Evolutionary conservation across 2,888 invertebrate species (phyloP), one percentile per base, ranked within the genome.

Genomic region (Mesoligia furuncula): DNA sequence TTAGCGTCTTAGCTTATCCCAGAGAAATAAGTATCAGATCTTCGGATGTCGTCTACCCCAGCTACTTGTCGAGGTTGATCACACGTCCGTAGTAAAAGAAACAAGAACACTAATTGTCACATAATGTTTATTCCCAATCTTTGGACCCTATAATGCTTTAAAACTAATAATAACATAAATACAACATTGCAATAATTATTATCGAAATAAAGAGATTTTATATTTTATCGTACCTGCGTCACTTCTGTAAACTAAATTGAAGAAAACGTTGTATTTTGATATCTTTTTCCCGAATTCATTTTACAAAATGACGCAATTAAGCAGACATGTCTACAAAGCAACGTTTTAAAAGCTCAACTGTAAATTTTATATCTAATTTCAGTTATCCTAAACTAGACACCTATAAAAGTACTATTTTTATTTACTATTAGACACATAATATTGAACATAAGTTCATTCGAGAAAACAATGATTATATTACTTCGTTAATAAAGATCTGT

Each of bases 131-230:
- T 97, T 97, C 97, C 97, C 97, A 97, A 97, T 97, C 97, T 97
- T 97, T 97, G 97, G 97, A 97, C 97, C 97, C 97, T 97, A 97
- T 97, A 97, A 95, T 97, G 97, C 97, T 97, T 97, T 97, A 97
- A 97, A 97, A 97, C 97, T 97, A 97, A 95, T 94, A 94, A 96
- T 95, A 95, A 95, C 95, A 95, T 93, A 95, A 95, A 94, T 95
- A 95, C 95, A 95, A 97, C 97, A 97, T 97, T 93, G 95, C 94
- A 91, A 93, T 93, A 88, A 93, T 88, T 92, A 93, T 91, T 91
- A 93, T 90, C 89, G 86, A 94, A 94, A 93, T 92, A 88, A 94
- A 90, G 91, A 91, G 87, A 90, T 90, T 92, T 91, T 83, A 91
- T 91, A 92, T 90, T 88, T 91, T 88, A 91, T 84, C 75, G 78